Conservation (phyloP, 2,797 vertebrate species). For the Manis pentadactyla region DNA sequence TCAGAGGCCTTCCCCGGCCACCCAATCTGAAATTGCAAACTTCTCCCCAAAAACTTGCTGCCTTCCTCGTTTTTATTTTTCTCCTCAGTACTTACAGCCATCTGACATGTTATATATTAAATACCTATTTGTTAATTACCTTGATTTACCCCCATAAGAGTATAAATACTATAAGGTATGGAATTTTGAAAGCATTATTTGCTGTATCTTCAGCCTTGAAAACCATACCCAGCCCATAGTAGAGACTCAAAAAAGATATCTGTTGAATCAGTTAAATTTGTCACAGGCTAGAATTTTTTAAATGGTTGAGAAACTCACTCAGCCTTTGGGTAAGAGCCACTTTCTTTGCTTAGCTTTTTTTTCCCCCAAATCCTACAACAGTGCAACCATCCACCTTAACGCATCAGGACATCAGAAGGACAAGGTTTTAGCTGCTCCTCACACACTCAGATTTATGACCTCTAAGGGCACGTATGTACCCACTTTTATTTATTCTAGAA, state of each 20-base stretch:
- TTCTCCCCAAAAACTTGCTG: not conserved
- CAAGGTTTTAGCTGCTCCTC: slow-evolving; percentile 61
- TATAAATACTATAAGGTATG: not conserved
- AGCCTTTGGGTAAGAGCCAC: not conserved
- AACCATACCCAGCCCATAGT: not conserved
- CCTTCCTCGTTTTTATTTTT: not conserved
- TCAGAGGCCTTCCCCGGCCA: not conserved
- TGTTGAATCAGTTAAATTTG: not conserved
- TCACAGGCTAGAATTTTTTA: not conserved
- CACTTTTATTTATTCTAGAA: slow-evolving; percentile 72
- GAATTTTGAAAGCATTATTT: not conserved
- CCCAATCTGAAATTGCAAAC: not conserved
- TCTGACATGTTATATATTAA: not conserved
- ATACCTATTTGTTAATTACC: not conserved
- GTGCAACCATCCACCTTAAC: not conserved
- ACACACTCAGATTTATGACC: slow-evolving; percentile 78
- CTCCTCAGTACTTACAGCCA: not conserved
- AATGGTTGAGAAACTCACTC: not conserved
- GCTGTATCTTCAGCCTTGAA: not conserved
- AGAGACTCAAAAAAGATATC: not conserved
- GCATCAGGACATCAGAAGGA: not conserved
- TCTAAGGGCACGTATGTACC: slow-evolving; percentile 63
- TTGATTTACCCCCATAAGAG: not conserved
- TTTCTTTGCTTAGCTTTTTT: not conserved
- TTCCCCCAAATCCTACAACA: not conserved